Evolutionary conservation across 2,113 vertebrate genomes (phyloP).

Genomic region (Passer domesticus): DNA sequence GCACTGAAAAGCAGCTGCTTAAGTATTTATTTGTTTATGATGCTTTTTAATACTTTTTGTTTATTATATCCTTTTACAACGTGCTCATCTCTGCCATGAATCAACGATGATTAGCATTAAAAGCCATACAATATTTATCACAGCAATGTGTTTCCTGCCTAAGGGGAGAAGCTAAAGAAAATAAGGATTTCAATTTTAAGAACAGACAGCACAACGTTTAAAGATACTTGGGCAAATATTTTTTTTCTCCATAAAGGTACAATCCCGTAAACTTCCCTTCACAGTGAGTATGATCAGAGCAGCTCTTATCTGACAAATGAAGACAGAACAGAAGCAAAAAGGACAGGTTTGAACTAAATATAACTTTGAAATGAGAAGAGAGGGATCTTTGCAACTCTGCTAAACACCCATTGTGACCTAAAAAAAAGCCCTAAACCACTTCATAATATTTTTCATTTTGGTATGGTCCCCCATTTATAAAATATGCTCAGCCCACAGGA

Average conservation of each 20-base stretch:
- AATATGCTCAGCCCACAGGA: neutral
- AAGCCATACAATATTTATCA: slow-evolving; percentile 7
- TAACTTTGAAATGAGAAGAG: neutral
- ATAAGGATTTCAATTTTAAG: neutral
- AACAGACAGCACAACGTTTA: neutral
- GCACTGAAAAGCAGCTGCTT: neutral
- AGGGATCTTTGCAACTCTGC: neutral
- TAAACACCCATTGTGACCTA: neutral
- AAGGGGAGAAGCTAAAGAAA: neutral
- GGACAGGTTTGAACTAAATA: neutral
- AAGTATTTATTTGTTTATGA: slow-evolving; percentile 41
- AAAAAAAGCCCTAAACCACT: neutral
- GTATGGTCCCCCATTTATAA: neutral
- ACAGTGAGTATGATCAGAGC: neutral
- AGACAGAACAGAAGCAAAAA: neutral
- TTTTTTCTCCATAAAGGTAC: neutral
- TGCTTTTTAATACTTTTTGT: slow-evolving; percentile 19
- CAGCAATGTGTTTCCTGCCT: neutral
- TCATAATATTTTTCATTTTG: neutral
- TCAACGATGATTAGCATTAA: slow-evolving; percentile 24
- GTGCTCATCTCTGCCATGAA: neutral
- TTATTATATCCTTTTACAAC: slow-evolving; percentile 24
- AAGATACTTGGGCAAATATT: neutral
- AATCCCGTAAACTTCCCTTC: neutral
- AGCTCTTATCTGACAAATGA: neutral